Evolutionary conservation across 2,113 vertebrate genomes (phyloP).

Genomic region (Triplophysa dalaica): DNA sequence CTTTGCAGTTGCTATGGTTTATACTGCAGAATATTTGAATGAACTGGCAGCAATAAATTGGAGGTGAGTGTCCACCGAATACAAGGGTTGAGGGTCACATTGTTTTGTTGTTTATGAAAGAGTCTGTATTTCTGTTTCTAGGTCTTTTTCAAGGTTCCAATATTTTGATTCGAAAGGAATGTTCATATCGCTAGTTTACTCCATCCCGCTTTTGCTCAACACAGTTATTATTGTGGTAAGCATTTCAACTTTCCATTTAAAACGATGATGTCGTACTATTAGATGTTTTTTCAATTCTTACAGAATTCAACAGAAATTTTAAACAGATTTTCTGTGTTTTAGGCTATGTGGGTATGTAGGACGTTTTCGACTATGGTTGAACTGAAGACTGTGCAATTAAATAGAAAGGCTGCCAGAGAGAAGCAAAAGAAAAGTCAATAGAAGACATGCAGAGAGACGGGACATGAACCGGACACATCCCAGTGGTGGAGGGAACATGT

Average conservation of each 20-base stretch:
- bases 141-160: conserved; percentile 88
- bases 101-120: not conserved
- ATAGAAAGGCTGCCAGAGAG: conserved; percentile 71
- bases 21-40: conserved; percentile 89
- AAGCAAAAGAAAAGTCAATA: conserved; percentile 69
- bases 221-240: conserved; percentile 90
- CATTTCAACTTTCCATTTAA: conserved; percentile 7
- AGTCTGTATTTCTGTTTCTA: conserved; percentile 62
- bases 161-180: conserved; percentile 97
- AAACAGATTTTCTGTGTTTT: conserved; percentile 35
- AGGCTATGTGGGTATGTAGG: conserved; percentile 88
- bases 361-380: conserved; percentile 88
- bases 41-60: conserved; percentile 93
- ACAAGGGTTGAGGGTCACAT: not conserved
- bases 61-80: conserved; percentile 73
- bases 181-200: conserved; percentile 94
- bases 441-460: not conserved
- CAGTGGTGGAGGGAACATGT: not conserved
- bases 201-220: conserved; percentile 86
- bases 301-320: too few species aligned
- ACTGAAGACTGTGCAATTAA: conserved; percentile 82
- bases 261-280: not conserved
- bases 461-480: not conserved
- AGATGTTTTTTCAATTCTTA: not conserved
- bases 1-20: conserved; percentile 81